Evolutionary conservation across 2,888 invertebrate species (phyloP).

Genomic region (Synergus gifuensis): DNA sequence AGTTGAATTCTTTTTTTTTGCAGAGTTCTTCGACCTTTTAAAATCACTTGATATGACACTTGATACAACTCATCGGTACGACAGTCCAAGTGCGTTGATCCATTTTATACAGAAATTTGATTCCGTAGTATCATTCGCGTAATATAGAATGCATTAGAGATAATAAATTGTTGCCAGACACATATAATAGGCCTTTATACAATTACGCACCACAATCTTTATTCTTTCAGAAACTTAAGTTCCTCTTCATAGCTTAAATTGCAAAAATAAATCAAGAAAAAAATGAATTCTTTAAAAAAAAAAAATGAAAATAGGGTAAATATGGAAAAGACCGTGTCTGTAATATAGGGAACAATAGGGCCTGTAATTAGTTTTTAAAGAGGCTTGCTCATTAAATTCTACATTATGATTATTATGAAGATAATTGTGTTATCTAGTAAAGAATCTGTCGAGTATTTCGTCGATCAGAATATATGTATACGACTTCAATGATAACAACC

Average conservation of each 20-base stretch:
- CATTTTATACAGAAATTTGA: constrained; percentile 15
- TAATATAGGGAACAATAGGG: no score
- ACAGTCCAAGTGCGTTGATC: constrained; percentile 8
- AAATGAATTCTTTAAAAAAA: no score
- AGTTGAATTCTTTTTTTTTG: neutral
- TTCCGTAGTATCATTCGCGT: neutral
- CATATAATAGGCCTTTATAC: neutral
- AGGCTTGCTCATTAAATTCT: no score
- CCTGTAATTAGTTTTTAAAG: no score
- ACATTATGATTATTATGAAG: neutral
- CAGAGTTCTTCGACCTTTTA: neutral
- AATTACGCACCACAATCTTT: neutral
- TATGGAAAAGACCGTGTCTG: no score
- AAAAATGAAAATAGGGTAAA: no score
- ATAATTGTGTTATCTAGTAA: neutral
- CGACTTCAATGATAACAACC: neutral
- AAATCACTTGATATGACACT: neutral
- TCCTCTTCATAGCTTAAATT: neutral
- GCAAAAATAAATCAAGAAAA: neutral
- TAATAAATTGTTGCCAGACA: neutral
- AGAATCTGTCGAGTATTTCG: neutral
- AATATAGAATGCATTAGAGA: neutral
- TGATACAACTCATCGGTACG: neutral
- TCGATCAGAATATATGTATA: constrained; percentile 8
- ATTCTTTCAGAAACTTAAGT: neutral